A percentile compares a stretch with the other conserved stretches of the same genome.
Evolutionary conservation across 2,888 invertebrate genomes (phyloP).

Genomic region (Leptopilina myrica): DNA sequence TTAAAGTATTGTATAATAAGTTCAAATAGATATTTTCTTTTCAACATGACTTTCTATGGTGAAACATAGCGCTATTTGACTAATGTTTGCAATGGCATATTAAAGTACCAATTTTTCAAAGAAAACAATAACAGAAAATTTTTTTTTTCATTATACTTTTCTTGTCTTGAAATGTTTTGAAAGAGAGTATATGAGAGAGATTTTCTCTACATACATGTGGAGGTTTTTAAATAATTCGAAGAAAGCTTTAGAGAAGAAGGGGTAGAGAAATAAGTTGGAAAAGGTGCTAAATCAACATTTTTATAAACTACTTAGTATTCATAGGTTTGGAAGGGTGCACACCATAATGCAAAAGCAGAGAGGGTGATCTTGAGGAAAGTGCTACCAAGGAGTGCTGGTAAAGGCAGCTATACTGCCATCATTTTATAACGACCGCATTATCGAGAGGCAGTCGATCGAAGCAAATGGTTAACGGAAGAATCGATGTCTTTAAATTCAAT

Average conservation of each 20-base stretch:
- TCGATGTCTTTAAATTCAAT: constrained; percentile 38
- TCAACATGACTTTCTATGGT: too few relatives aligned
- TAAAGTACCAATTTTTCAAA: too few relatives aligned
- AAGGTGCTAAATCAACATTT: constrained; percentile 76
- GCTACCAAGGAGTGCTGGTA: constrained; percentile 38
- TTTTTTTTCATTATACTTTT: too few relatives aligned
- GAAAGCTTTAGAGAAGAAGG: constrained; percentile 47
- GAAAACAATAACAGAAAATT: too few relatives aligned
- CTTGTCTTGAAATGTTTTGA: too few relatives aligned
- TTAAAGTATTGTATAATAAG: too few relatives aligned
- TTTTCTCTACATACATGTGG: constrained; percentile 11
- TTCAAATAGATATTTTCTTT: too few relatives aligned
- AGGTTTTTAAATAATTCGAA: constrained; percentile 35
- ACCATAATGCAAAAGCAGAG: constrained; percentile 28
- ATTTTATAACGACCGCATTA: constrained; percentile 40
- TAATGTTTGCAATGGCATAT: too few relatives aligned
- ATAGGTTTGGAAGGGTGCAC: constrained; percentile 65
- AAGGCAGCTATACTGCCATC: constrained; percentile 33
- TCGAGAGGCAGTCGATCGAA: constrained; percentile 33
- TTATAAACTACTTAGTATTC: constrained; percentile 76
- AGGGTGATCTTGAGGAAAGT: constrained; percentile 37
- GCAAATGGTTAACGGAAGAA: constrained; percentile 30
- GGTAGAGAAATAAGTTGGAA: constrained; percentile 52
- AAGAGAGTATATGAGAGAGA: background rate
- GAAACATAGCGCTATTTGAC: too few relatives aligned